Evolutionary conservation across 2,888 invertebrate species (phyloP), one percentile per base, ranked within the genome.

Genomic region (Drosophila leonis): DNA sequence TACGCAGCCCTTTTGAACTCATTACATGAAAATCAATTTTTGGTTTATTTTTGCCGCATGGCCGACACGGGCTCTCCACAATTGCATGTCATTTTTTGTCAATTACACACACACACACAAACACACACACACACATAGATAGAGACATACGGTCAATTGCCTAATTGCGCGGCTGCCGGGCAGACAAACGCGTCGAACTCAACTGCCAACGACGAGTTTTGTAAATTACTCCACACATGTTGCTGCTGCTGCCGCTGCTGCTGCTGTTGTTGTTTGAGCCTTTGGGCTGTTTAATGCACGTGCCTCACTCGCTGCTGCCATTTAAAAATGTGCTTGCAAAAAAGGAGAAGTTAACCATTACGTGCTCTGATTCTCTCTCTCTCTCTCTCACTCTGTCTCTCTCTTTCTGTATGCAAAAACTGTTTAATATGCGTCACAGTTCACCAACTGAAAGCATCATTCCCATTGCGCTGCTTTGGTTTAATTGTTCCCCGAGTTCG

Each of bases 281-380:
- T 75, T 69, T 73, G 74, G 87, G 88, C 83, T 89, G 86, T 90
- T 90, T 89, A 83, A 86, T 88, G 90, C 90, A 90, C 90, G 90
- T 90, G 90, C 85, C 82, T 74, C 88, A 65, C 61, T 68, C 52
- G 54, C 51, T 64, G 66, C 62, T 74, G 75, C 67, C 83, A 75
- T 88, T 85, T 86, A 85, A 88, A 88, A 90, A 89, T 85, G 79
- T 83, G 81, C 74, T 87, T 18, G 18, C 73, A 79, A 70, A 72
- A 74, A 74, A 72, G 9, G 75, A 76, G 55, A 71, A 78, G 46
- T 74, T 54, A 29, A 67, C 46, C 62, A 48, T 41, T 75, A 82
- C 89, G 82, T 81, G 81, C 71, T 65, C 70, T 37, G 68, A 60
- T 69, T 69, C 51, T 8, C 49, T 37, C 24, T 20, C 49, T 15